A percentile compares a stretch with the other conserved stretches of the same genome.
Evolutionary conservation across 2,797 vertebrate species (phyloP).

Genomic region (Neomorphus geoffroyi): DNA sequence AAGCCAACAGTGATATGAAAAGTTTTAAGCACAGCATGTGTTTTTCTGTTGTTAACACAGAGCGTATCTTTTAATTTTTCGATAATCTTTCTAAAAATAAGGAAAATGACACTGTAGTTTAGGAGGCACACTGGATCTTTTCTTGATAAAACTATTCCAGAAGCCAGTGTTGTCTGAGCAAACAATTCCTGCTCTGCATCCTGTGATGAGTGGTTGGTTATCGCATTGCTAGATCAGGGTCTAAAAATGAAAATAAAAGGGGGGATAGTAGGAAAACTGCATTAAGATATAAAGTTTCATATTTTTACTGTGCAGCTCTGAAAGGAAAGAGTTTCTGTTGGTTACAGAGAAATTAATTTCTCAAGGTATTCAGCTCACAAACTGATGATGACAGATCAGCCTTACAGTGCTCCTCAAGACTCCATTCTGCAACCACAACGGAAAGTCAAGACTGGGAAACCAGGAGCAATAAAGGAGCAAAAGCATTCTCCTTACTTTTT

Average conservation of each 20-base stretch:
- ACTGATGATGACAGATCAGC: neutral
- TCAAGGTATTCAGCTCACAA: neutral
- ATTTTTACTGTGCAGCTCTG: neutral
- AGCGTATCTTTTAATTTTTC: neutral
- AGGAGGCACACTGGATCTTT: neutral
- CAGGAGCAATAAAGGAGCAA: neutral
- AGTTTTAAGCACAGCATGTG: neutral
- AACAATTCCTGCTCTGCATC: neutral
- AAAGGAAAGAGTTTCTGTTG: neutral
- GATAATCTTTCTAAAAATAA: neutral
- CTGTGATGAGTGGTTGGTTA: neutral
- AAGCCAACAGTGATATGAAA: neutral
- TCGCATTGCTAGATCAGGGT: neutral
- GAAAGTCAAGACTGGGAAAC: conserved; percentile 17
- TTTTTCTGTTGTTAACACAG: neutral
- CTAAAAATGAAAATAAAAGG: neutral
- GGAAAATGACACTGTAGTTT: neutral
- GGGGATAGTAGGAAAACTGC: neutral
- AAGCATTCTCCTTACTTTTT: conserved; percentile 26
- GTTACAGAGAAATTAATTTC: conserved; percentile 2
- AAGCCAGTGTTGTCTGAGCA: neutral
- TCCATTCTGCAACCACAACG: neutral
- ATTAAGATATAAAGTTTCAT: neutral
- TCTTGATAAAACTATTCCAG: neutral
- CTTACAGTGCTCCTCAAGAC: neutral